Percentiles rank a stretch among this genome's conserved stretches.
phyloP scores from a whole-genome alignment of 2,113 vertebrate species.

The Rutilus rutilus region DNA sequence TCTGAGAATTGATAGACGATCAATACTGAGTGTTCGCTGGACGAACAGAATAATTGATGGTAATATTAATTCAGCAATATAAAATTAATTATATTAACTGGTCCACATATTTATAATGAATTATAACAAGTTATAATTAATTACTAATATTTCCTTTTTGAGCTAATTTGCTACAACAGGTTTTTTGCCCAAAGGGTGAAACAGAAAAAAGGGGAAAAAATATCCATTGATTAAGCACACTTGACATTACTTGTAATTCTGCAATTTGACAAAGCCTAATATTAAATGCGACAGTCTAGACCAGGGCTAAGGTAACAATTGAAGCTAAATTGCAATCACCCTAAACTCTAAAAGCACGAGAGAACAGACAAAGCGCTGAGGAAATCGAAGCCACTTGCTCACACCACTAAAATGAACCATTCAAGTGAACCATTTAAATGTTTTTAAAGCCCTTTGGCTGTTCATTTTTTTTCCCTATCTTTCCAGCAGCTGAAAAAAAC shows the following conservation, averaged over 20 bases:
- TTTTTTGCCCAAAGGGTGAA: not conserved
- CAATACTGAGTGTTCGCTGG: too few species aligned
- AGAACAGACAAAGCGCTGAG: slow-evolving; percentile 1
- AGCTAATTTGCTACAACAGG: not conserved
- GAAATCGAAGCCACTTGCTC: slow-evolving; percentile 22
- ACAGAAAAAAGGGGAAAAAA: not conserved
- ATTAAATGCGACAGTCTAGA: slow-evolving; percentile 30
- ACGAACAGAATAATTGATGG: too few species aligned
- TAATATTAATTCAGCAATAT: too few species aligned
- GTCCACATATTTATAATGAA: too few species aligned
- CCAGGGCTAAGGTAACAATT: slow-evolving; percentile 43
- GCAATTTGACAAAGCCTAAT: not conserved
- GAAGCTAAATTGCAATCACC: slow-evolving; percentile 48
- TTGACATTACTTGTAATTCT: slow-evolving; percentile 16
- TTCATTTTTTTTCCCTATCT: not conserved
- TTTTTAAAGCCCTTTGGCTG: not conserved
- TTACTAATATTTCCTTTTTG: too few species aligned
- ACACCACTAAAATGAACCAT: slow-evolving; percentile 23
- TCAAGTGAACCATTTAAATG: slow-evolving; percentile 13
- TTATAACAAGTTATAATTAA: too few species aligned
- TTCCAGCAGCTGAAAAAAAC: slow-evolving; percentile 38
- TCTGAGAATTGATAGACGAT: too few species aligned
- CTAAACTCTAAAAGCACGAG: slow-evolving; percentile 34
- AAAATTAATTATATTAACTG: too few species aligned
- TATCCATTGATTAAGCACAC: slow-evolving; percentile 36